Base-by-base conservation (phyloP, 2,888 invertebrate genomes). In the Allygus modestus region DNA sequence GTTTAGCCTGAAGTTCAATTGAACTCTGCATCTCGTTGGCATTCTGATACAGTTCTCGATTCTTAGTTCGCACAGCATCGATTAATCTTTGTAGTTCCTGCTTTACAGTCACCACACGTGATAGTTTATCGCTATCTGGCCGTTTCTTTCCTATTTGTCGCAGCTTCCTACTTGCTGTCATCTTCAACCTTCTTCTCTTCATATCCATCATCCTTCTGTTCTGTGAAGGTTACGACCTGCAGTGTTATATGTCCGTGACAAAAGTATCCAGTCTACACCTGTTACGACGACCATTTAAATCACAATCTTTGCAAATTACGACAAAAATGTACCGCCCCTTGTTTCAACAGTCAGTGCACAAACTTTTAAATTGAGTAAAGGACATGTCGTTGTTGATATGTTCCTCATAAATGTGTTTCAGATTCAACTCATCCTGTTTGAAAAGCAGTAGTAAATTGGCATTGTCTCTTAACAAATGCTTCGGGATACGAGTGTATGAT, bases 391-490 rank as follows among this genome's bases (percentile, higher is more conserved):
- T 86, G 54, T 87, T 87, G 17, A 88, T 86, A 82, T 88, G 87
- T 41, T 89, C 89, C 23, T 88, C 84, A 81, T 88, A 89, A n/a
- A 88, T 81, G 86, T 89, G 89, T 83, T 85, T 85, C 9, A 88
- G 61, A 86, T 88, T 88, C 79, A 85, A 87, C 20, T 88, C 87
- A 65, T 89, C 88, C 86, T 88, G 89, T 84, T 88, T 88, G 65
- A 89, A 89, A 17, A 88, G 15, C 15, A 87, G 83, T 9, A 88
- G 71, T n/a, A 28, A 87, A 81, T 87, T 88, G 0, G 86, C 84
- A 84, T 87, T 88, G 69, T 88, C 87, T 4, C 87, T 82, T 23
- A 89, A 81, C 17, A 89, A 71, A 69, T 89, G 89, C 61, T 89
- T 89, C 2, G 88, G 88, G 20, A 89, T 84, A 84, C 87, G 87